Evolutionary conservation across 2,888 invertebrate species (phyloP), one percentile per base, ranked within the genome.

Genomic region (Brachyopa scutellaris): DNA sequence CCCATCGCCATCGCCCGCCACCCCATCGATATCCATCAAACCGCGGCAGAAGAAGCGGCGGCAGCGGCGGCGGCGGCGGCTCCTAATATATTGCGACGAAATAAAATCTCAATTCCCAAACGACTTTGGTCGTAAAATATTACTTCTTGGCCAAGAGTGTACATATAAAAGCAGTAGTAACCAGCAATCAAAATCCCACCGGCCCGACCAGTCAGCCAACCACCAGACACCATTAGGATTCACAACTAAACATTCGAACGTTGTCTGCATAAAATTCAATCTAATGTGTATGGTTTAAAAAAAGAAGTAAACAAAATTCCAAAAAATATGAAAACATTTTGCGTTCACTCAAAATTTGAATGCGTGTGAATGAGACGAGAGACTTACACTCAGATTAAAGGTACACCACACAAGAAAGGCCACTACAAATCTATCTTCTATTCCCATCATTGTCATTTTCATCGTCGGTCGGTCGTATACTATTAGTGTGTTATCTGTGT

Each of bases 211-310:
- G 15, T 55, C 64, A 72, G 51, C 57, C 66, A 64, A 72, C 59
- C 77, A 72, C 59, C 77, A 82, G 77, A 77, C 82, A 77, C 67
- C 78, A 83, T 83, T 83, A 83, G 83, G 83, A 83, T 84, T 82
- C 70, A 74, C 82, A 82, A 80, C 76, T 83, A 74, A 80, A 76
- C 82, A 84, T 72, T 82, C 74, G 83, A 85, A 85, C 85, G 85
- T 78, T 85, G 85, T 85, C 85, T 85, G 85, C 85, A 85, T 85
- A 85, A 79, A 70, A 83, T 74, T 62, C 78, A 31, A 78, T 83
- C 78, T 82, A 82, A 82, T 77, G 82, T 78, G n/a, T n/a, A n/a
- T 61, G 61, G 15, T 59, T 61, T 36, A 33, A 55, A 62, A 49
- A 59, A 57, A 61, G 51, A 67, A 53, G 42, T 51, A 40, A 15